Conservation (phyloP, 2,113 vertebrate genomes). For the Hucho hucho region DNA sequence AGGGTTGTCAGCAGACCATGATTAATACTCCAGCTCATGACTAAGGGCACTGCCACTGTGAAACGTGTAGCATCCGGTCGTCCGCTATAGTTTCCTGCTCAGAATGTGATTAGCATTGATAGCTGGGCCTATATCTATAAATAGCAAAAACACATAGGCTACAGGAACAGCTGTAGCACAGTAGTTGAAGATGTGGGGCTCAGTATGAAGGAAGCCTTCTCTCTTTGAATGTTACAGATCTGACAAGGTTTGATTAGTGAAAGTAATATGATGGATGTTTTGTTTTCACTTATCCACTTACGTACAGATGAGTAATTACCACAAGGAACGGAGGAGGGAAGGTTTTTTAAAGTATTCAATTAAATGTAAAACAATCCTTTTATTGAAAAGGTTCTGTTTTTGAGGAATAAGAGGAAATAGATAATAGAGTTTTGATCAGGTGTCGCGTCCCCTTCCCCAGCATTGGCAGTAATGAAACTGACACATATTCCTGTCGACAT, state of each 20-base stretch:
- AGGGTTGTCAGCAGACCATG: conserved; percentile 24
- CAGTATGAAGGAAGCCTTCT: too few species aligned
- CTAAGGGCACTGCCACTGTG: background rate
- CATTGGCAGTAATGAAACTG: too few species aligned
- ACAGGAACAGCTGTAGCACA: background rate
- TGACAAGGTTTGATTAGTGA: background rate
- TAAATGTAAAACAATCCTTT: too few species aligned
- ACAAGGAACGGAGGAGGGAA: background rate
- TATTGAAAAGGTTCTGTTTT: too few species aligned
- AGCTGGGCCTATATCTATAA: background rate
- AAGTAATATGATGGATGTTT: background rate
- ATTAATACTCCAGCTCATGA: conserved; percentile 43
- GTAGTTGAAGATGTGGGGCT: background rate
- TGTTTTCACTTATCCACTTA: background rate
- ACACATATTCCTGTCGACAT: background rate
- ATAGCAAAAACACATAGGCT: background rate
- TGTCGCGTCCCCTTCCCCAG: too few species aligned
- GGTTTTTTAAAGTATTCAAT: background rate
- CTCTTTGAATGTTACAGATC: too few species aligned
- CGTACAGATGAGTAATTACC: background rate
- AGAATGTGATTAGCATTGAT: background rate
- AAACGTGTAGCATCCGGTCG: background rate
- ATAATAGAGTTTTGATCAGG: too few species aligned
- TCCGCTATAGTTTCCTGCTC: background rate
- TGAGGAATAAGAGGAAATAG: too few species aligned